A percentile compares a stretch with the other conserved stretches of the same genome.
These are phyloP conservation scores for Telenomus remus DNA, from an alignment of 1,140 invertebrate genomes.

Conservation along the genomic window DNA sequence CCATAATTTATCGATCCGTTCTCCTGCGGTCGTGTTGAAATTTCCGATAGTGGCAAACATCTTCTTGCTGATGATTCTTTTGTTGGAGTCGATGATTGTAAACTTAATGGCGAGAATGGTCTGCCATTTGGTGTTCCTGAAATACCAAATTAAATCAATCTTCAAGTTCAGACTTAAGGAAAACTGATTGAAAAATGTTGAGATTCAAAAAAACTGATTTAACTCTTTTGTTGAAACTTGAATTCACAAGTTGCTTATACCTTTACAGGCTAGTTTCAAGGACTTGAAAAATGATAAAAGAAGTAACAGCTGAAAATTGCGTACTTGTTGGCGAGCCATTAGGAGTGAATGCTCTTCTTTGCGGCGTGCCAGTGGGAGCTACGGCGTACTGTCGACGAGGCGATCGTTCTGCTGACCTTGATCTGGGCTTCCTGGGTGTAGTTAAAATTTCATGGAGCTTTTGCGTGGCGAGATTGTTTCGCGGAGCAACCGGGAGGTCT, in stretches of 20 bases:
- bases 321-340: constrained; percentile 69
- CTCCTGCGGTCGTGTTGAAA: constrained; percentile 61
- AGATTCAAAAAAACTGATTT: no score
- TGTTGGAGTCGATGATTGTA: constrained; percentile 71
- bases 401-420: constrained; percentile 68
- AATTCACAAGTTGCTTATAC: no score
- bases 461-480: constrained; percentile 82
- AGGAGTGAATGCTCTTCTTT: constrained; percentile 72
- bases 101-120: constrained; percentile 57
- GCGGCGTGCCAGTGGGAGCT: constrained; percentile 68
- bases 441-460: constrained; percentile 84
- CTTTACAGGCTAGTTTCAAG: no score
- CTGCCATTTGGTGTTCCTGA: constrained; percentile 64
- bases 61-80: constrained; percentile 72
- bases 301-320: constrained; percentile 1
- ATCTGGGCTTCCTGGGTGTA: constrained; percentile 79
- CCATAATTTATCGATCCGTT: constrained; percentile 66
- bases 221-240: no score
- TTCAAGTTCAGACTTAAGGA: not conserved
- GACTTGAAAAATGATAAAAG: no score
- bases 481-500: constrained; percentile 70
- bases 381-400: constrained; percentile 69
- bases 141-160: constrained; percentile 13
- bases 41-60: constrained; percentile 69
- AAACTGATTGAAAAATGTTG: no score